Evolutionary conservation across 2,113 vertebrate species (phyloP), one percentile per base, ranked within the genome.

Genomic region (Notarius lentiginosus): DNA sequence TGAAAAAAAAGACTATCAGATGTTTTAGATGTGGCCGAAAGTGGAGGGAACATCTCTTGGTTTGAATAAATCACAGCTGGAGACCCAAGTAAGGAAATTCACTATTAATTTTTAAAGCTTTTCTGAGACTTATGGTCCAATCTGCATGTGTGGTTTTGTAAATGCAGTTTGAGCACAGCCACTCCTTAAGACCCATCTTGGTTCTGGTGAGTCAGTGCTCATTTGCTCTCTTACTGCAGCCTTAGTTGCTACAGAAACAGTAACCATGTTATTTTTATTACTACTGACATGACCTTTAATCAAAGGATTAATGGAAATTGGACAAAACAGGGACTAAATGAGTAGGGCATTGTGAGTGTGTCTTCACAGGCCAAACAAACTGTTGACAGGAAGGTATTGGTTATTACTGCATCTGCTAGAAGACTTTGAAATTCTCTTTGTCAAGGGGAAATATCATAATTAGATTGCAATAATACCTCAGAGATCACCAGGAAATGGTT

Each of bases 1-100:
- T 41, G 41, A 41, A 41, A 41, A 41, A 90, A 85, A 87, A 92
- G 91, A 73, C 89, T 90, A 84, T 70, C 58, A 68, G 15, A 14
- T 85, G 82, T 72, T 83, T 91, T 66, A 92, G 90, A 94, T 93
- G 92, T 93, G 92, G 91, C 84, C 90, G 89, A 92, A 88, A 92
- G 90, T 88, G 22, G 20, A 90, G 49, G 79, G 88, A 85, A 84
- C 92, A 90, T 92, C 92, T 88, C 80, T 87, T 73, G 65, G 84
- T 89, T 89, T 87, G 55, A 91, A 84, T 88, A 80, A 89, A 91
- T 92, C 88, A 92, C 90, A 90, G 88, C 86, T 86, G 88, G 87
- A 89, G 79, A 90, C 55, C 79, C 87, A 90, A 86, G 82, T 83
- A 84, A 90, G 90, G 91, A 92, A 87, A 88, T 89, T 91, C 83